Conservation (phyloP, 2,113 vertebrate species). For the Hypanus sabinus region DNA sequence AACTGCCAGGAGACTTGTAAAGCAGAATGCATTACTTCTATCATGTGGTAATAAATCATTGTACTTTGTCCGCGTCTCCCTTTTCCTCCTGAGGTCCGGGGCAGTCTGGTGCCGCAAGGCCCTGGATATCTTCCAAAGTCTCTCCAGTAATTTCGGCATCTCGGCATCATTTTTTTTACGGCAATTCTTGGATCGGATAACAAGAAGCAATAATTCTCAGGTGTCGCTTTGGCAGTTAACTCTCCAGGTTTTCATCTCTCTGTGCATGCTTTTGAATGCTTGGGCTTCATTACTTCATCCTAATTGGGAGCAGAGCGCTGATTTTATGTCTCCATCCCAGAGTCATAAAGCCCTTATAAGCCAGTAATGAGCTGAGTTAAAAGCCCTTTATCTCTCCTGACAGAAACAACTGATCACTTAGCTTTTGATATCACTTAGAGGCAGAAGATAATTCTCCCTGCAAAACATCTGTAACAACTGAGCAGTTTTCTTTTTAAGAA, state of each 20-base stretch:
- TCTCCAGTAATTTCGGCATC: conserved; percentile 58
- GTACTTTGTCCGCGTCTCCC: conserved; percentile 59
- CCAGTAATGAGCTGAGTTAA: conserved; percentile 36
- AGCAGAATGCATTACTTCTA: conserved; percentile 76
- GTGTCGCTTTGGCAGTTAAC: conserved; percentile 47
- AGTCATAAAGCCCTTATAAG: conserved; percentile 34
- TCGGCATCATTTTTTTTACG: conserved; percentile 72
- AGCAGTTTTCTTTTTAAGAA: not conserved
- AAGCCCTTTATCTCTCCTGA: conserved; percentile 35
- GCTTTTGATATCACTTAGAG: conserved; percentile 31
- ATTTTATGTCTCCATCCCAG: conserved; percentile 70
- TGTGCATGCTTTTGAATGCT: conserved; percentile 66
- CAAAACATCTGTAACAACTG: not conserved
- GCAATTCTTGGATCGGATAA: conserved; percentile 70
- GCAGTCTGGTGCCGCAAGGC: conserved; percentile 59
- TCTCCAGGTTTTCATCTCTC: conserved; percentile 45
- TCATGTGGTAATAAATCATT: conserved; percentile 80
- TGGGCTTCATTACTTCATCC: conserved; percentile 63
- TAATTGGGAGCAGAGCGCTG: conserved; percentile 75
- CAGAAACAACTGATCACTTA: conserved; percentile 29
- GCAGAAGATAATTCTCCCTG: conserved; percentile 25
- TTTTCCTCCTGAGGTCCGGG: conserved; percentile 60
- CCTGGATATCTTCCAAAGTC: conserved; percentile 60
- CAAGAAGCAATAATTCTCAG: conserved; percentile 73
- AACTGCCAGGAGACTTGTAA: conserved; percentile 75